These are phyloP conservation scores for Ornithoptera priamus DNA, from an alignment of 2,888 invertebrate species.

Conservation along the genomic window DNA sequence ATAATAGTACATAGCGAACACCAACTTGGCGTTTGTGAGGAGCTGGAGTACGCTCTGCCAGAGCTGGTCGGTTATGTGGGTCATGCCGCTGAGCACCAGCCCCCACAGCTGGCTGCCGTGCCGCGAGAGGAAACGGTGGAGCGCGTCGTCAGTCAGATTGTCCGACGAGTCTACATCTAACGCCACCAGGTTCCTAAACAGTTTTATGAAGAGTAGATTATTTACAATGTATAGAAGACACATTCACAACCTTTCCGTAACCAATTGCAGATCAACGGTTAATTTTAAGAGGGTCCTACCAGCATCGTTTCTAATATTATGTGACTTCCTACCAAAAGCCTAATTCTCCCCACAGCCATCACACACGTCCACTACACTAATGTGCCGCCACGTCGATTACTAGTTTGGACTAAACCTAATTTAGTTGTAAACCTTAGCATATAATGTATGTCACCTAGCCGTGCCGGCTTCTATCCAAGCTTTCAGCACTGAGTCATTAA, in stretches of 20 bases:
- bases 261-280: too few species aligned
- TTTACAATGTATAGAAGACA: too few species aligned
- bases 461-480: slow-evolving; percentile 94
- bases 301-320: too few species aligned
- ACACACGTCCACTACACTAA: too few species aligned
- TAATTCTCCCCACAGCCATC: too few species aligned
- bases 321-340: too few species aligned
- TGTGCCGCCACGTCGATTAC: too few species aligned
- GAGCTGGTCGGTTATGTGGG: slow-evolving; percentile 98
- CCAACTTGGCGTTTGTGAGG: slow-evolving; percentile 93
- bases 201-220: too few species aligned
- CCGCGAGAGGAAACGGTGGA: slow-evolving; percentile 94
- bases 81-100: slow-evolving; percentile 95
- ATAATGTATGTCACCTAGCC: slow-evolving; percentile 66
- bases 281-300: too few species aligned
- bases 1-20: neutral
- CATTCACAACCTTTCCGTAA: too few species aligned
- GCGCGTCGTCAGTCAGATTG: slow-evolving; percentile 94
- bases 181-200: slow-evolving; percentile 85
- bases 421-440: too few species aligned
- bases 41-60: slow-evolving; percentile 98
- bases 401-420: too few species aligned
- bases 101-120: slow-evolving; percentile 95
- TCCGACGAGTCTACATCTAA: slow-evolving; percentile 97
- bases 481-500: slow-evolving; percentile 96